Base-by-base conservation (phyloP, 2,888 invertebrate species). In the Hoplodrina ambigua region DNA sequence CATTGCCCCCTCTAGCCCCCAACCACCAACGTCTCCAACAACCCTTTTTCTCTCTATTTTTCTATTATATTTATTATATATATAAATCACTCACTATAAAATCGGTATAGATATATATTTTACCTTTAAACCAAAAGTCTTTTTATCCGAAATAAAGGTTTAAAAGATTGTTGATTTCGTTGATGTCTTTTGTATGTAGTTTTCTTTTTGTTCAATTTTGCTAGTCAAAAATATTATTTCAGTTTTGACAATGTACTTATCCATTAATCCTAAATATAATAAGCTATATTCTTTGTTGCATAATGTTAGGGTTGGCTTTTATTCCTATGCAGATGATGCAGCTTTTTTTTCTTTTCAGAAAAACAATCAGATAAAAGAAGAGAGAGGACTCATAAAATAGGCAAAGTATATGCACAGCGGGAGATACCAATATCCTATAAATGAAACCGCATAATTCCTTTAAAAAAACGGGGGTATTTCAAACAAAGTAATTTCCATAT, bases 131-230 rank as follows among this genome's bases (percentile, higher is more conserved):
- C 33, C 4, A 7, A 13, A 17, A 10, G 2, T 13, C 0, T 11
- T 44, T 0, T 19, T 13, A 13, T 25, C 7, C 13, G 17, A 30
- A 20, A 4, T 13, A 37, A 41, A 41, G 13, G 0, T 13, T 41
- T 41, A 13, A 13, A 10, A 2, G 13, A 41, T 41, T 41, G 4
- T 41, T 37, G 2, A 53, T 60, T 75, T 68, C 83, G 83, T 81
- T 81, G 83, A 82, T 76, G 83, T 82, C 83, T 82, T 80, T 79
- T 71, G 17, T 59, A 69, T 11, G 41, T 49, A 17, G 46, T 30
- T 0, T 17, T n/a, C 25, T 10, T 44, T 44, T 15, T 44, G 15
- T 4, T 44, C 8, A 15, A 44, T 17, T 46, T 46, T 17, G 13
- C 0, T 8, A 41, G 0, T 37, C 8, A 8, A n/a, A n/a, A n/a